Base-by-base conservation (phyloP, 2,113 vertebrate genomes). In the Microcebus murinus region DNA sequence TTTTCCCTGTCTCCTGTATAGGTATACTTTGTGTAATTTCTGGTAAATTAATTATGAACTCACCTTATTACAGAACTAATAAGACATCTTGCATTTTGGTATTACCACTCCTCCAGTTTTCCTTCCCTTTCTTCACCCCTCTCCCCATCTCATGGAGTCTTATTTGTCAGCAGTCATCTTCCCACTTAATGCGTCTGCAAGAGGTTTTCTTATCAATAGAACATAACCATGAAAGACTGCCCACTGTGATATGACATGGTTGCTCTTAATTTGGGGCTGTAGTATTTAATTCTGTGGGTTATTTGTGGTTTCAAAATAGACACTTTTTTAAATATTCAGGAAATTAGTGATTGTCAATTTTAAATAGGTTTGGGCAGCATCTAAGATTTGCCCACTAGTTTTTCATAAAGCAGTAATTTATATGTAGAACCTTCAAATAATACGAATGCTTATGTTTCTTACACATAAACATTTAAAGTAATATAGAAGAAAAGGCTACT, bases 261-360 rank as follows among this genome's bases (percentile, higher is more conserved):
- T 81, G 17, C 8, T 93, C 29, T 94, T 96, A 55, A 61, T 82
- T 94, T 94, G 81, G n/a, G 76, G 18, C 29, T 95, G 3, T 76
- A 82, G 52, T 48, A 76, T 76, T 91, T 95, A 82, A 77, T 90
- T 96, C 34, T 96, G 25, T 67, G 55, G 61, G 11, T 90, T 91
- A 65, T 96, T 94, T 86, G n/a, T 57, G 42, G 61, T 90, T 83
- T 87, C 25, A 94, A 68, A 55, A 61, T 59, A 67, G 39, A 59
- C 27, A 20, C 95, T 88, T 89, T 87, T 45, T 50, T 34, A 94
- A 91, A 23, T 95, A 59, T 61, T 85, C 31, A 48, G 39, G 45
- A 81, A 84, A 39, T 73, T 61, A 13, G 29, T 92, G 59, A 50
- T 73, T 95, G 48, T 95, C 39, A 4, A 0, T 87, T 65, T 87